Conservation (phyloP, 2,113 vertebrate species). For the Cebus imitator region DNA sequence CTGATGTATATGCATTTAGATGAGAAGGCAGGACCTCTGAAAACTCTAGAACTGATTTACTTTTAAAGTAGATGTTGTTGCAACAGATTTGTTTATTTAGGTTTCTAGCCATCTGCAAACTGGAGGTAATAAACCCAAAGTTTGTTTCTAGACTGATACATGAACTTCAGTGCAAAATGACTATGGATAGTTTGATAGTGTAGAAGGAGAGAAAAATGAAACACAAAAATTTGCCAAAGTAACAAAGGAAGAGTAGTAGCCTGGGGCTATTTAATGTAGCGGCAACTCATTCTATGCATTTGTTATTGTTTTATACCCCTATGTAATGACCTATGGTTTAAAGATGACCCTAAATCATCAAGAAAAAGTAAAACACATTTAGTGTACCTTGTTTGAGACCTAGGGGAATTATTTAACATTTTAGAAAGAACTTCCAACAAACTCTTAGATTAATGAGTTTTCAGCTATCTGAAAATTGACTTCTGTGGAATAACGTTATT, state of each 20-base stretch:
- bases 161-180: not conserved
- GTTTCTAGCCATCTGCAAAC: not conserved
- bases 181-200: not conserved
- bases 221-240: slow-evolving; percentile 23
- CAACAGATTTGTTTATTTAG: not conserved
- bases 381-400: slow-evolving; percentile 22
- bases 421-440: slow-evolving; percentile 28
- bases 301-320: not conserved
- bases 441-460: not conserved
- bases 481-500: slow-evolving; percentile 28
- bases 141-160: not conserved
- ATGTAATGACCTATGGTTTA: not conserved
- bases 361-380: slow-evolving; percentile 18
- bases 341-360: not conserved
- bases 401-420: not conserved
- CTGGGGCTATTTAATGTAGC: not conserved
- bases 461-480: slow-evolving; percentile 23
- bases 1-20: not conserved
- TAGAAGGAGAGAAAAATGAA: slow-evolving; percentile 30
- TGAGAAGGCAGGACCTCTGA: not conserved
- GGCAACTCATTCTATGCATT: not conserved
- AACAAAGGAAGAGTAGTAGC: not conserved
- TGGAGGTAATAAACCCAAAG: not conserved
- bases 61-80: not conserved
- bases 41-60: not conserved